Conservation (phyloP, 2,113 vertebrate genomes). For the Prietella phreatophila region DNA sequence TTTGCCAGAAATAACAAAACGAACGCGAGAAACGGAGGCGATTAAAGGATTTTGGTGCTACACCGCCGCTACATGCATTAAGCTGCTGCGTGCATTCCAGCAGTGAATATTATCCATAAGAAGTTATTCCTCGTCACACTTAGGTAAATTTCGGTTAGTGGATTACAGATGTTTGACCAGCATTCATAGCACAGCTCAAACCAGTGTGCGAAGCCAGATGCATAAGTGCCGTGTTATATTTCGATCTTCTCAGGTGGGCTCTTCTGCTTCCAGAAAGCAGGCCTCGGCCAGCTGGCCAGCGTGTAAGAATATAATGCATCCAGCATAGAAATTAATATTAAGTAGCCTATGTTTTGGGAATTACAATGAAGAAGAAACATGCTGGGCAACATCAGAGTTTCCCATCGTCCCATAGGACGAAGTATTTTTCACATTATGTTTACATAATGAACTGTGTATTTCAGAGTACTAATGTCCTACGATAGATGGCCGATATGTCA, state of each 20-base stretch:
- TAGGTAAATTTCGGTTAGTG: conserved; percentile 50
- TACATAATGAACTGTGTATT: not conserved
- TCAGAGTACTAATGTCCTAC: not conserved
- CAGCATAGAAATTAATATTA: conserved; percentile 19
- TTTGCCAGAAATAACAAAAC: not conserved
- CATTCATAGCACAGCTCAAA: conserved; percentile 41
- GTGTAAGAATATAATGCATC: conserved; percentile 25
- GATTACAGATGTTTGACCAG: conserved; percentile 49
- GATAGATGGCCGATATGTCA: too few species aligned
- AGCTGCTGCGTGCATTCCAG: conserved; percentile 7
- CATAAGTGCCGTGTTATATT: conserved; percentile 39
- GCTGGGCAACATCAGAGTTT: not conserved
- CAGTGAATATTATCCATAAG: conserved; percentile 48
- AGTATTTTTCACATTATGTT: not conserved
- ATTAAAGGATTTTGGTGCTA: not conserved
- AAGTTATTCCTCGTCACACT: conserved; percentile 47
- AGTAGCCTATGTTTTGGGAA: not conserved
- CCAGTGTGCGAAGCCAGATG: conserved; percentile 11
- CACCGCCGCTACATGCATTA: not conserved
- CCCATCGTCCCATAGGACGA: not conserved
- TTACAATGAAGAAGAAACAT: conserved; percentile 6
- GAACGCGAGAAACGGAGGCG: not conserved
- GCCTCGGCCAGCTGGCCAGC: conserved; percentile 10
- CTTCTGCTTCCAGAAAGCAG: conserved; percentile 35
- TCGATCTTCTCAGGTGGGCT: conserved; percentile 46